Conservation (phyloP, 1,140 invertebrate species). For the Leptopilina clavipes region DNA sequence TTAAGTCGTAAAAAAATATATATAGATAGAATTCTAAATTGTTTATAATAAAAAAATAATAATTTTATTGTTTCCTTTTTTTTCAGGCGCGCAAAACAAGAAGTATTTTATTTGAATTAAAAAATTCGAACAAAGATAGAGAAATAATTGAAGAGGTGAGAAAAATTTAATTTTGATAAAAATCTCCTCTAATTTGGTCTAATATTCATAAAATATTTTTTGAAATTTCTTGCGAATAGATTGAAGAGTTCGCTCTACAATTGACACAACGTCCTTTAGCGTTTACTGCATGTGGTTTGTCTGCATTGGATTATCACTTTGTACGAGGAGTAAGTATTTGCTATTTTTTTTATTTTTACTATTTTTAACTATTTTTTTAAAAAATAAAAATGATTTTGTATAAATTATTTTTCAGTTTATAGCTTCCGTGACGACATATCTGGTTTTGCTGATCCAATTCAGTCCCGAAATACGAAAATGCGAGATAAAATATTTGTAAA, state of each 20-base stretch:
- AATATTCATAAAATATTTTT: not conserved
- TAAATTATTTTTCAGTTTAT: not conserved
- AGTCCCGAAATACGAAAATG: not conserved
- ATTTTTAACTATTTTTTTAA: too few relatives aligned
- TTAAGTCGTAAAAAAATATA: too few relatives aligned
- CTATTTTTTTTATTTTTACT: too few relatives aligned
- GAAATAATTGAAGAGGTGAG: constrained; percentile 6
- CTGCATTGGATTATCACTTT: not conserved
- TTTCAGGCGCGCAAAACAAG: constrained; percentile 15
- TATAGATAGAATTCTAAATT: too few relatives aligned
- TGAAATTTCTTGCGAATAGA: not conserved
- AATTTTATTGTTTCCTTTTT: not conserved
- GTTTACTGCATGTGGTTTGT: not conserved
- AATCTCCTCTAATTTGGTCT: not conserved
- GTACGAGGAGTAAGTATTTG: not conserved
- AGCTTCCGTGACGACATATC: not conserved
- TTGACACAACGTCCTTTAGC: constrained; percentile 17
- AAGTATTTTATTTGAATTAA: not conserved
- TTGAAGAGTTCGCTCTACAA: constrained; percentile 3
- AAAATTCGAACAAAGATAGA: not conserved
- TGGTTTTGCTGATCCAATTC: constrained; percentile 2
- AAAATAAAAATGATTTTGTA: not conserved
- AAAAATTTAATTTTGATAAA: not conserved
- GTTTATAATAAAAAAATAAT: too few relatives aligned
- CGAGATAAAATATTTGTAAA: not conserved